Percentiles rank a stretch among this genome's conserved stretches.
These are phyloP conservation scores for Cottoperca gobio DNA, from an alignment of 2,797 vertebrate species.

Conservation along the genomic window DNA sequence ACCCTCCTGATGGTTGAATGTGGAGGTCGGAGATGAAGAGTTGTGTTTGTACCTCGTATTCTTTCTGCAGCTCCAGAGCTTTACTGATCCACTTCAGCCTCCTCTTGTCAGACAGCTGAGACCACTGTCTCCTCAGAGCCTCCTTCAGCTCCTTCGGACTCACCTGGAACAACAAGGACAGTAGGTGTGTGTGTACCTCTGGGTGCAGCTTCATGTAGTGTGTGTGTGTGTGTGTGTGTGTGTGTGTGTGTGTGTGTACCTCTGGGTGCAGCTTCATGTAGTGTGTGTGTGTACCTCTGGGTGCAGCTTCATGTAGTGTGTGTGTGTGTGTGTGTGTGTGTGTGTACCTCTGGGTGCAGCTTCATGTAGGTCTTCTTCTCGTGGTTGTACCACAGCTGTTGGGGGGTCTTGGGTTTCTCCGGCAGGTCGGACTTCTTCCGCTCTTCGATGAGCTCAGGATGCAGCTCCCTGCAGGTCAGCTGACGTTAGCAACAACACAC, in stretches of 20 bases:
- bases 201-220: too few relatives aligned
- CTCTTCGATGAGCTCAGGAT: conserved; percentile 87
- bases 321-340: too few relatives aligned
- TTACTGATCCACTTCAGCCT: conserved; percentile 90
- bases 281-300: too few relatives aligned
- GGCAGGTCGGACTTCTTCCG: conserved; percentile 87
- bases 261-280: too few relatives aligned
- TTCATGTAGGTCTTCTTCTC: conserved; percentile 89
- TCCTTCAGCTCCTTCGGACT: conserved; percentile 89
- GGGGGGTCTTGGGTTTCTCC: conserved; percentile 88
- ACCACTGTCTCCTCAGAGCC: conserved; percentile 86
- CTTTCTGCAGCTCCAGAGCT: conserved; percentile 88
- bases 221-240: too few relatives aligned
- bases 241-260: too few relatives aligned
- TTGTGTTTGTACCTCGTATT: conserved; percentile 88
- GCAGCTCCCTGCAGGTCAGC: conserved; percentile 76
- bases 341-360: too few relatives aligned
- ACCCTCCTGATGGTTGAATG: too few relatives aligned
- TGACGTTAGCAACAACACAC: too few relatives aligned
- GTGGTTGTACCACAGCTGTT: conserved; percentile 89
- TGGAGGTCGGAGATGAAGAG: too few relatives aligned
- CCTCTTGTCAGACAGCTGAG: conserved; percentile 86
- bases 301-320: too few relatives aligned
- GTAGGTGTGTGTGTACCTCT: too few relatives aligned
- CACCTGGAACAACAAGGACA: conserved; percentile 75